A percentile compares a stretch with the other conserved stretches of the same genome.
Evolutionary conservation across 2,797 vertebrate species (phyloP).

Genomic region (Eleutherodactylus coqui): DNA sequence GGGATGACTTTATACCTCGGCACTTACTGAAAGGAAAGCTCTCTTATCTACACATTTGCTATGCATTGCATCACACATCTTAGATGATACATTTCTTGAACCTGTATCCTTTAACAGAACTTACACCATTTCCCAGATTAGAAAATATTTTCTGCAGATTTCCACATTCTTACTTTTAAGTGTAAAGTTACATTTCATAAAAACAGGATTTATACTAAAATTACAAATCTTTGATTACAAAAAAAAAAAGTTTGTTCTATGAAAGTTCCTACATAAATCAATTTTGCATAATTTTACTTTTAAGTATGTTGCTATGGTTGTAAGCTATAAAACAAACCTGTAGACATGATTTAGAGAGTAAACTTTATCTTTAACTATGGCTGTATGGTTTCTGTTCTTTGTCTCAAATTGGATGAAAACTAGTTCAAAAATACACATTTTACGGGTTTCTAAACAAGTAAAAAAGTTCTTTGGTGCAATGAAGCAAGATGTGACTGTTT

Average conservation of each 20-base stretch:
- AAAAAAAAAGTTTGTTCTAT: neutral
- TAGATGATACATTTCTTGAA: neutral
- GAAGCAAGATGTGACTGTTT: neutral
- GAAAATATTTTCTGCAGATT: neutral
- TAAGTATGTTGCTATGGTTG: neutral
- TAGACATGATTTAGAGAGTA: constrained; percentile 12
- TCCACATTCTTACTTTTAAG: neutral
- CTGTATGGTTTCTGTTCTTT: neutral
- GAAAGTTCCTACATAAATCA: constrained; percentile 13
- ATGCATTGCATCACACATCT: neutral
- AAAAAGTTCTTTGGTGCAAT: constrained; percentile 8
- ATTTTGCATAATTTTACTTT: neutral
- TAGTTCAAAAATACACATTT: neutral
- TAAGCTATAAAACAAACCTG: neutral
- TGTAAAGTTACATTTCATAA: constrained; percentile 7
- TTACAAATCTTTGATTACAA: neutral
- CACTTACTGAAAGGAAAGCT: neutral
- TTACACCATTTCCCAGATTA: neutral
- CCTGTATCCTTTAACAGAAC: neutral
- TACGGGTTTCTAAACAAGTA: constrained; percentile 1
- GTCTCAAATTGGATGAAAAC: neutral
- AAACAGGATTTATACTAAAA: neutral
- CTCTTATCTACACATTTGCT: neutral
- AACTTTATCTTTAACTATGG: neutral
- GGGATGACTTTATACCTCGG: too few species aligned